A percentile compares a stretch with the other conserved stretches of the same genome.
Conservation (phyloP, 2,797 vertebrate species). For the Fistularia commersonii region DNA sequence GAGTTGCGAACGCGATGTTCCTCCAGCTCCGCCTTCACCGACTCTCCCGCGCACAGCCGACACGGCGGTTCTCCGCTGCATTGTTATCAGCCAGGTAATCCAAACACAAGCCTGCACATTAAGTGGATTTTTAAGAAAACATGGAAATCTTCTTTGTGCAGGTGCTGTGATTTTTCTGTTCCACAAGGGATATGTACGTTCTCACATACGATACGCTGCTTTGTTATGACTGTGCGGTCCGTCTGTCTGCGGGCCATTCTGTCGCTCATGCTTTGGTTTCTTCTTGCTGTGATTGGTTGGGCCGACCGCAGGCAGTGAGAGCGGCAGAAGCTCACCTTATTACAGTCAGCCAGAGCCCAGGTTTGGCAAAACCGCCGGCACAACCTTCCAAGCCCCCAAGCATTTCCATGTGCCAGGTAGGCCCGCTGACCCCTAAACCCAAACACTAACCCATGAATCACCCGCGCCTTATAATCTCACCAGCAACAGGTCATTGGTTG, state of each 20-base stretch:
- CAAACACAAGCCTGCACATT: slow-evolving; percentile 2
- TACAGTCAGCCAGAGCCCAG: slow-evolving; percentile 92
- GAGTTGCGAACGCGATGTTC: slow-evolving; percentile 86
- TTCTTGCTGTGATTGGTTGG: slow-evolving; percentile 62
- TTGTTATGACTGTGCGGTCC: too few species aligned
- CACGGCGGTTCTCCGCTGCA: slow-evolving; percentile 91
- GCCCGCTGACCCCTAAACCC: slow-evolving; percentile 40
- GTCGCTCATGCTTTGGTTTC: slow-evolving; percentile 58
- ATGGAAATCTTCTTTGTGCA: slow-evolving; percentile 1
- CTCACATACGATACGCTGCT: too few species aligned
- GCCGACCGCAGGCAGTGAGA: slow-evolving; percentile 85
- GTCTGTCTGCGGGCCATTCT: slow-evolving; percentile 32
- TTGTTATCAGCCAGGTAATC: slow-evolving; percentile 89
- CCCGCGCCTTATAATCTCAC: too few species aligned
- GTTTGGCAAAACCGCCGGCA: slow-evolving; percentile 82
- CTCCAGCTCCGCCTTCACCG: slow-evolving; percentile 90
- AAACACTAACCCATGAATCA: too few species aligned
- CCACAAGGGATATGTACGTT: too few species aligned
- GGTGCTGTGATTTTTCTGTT: background rate
- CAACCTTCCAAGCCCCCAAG: slow-evolving; percentile 86
- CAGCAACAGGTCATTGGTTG: too few species aligned
- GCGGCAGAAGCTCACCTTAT: slow-evolving; percentile 93
- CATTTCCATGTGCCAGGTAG: slow-evolving; percentile 99
- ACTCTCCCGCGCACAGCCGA: slow-evolving; percentile 87
- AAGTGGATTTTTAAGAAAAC: background rate